These are phyloP conservation scores for Cistogaster globosa DNA, from an alignment of 2,888 invertebrate genomes.

Conservation along the genomic window DNA sequence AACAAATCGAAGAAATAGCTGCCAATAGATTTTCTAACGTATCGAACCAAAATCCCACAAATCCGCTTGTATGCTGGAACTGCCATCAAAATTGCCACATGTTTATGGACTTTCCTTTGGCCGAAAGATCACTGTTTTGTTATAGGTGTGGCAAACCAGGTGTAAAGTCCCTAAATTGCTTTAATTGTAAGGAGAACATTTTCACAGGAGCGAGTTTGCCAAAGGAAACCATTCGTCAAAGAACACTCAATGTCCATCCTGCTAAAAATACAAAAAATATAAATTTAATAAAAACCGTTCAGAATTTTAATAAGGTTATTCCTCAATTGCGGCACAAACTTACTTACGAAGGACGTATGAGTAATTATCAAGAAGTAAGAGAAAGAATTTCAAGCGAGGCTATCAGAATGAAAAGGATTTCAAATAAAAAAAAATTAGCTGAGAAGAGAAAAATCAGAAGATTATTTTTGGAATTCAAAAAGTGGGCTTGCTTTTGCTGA, in stretches of 20 bases:
- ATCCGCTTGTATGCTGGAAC: slow-evolving; percentile 33
- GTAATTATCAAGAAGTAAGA: slow-evolving; percentile 18
- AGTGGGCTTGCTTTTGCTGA: neutral
- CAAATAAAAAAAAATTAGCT: too few relatives aligned
- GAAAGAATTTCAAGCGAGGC: slow-evolving; percentile 11
- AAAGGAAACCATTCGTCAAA: slow-evolving; percentile 1
- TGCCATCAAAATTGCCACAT: slow-evolving; percentile 27
- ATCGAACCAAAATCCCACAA: neutral
- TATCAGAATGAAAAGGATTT: neutral
- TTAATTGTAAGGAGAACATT: too few relatives aligned
- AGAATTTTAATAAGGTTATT: slow-evolving; percentile 5
- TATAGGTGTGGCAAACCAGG: too few relatives aligned
- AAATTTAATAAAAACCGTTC: neutral
- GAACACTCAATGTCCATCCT: too few relatives aligned
- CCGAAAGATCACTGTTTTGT: too few relatives aligned
- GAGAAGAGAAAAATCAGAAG: too few relatives aligned
- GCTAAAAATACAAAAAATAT: neutral
- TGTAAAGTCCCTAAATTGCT: too few relatives aligned
- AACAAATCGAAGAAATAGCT: neutral
- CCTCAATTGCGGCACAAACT: neutral
- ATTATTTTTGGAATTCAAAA: too few relatives aligned
- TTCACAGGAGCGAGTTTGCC: too few relatives aligned
- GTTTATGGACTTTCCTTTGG: slow-evolving; percentile 40
- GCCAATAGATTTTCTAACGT: too few relatives aligned
- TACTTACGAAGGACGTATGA: neutral